Base-by-base conservation (phyloP, 2,888 invertebrate genomes). In the Automeris io region DNA sequence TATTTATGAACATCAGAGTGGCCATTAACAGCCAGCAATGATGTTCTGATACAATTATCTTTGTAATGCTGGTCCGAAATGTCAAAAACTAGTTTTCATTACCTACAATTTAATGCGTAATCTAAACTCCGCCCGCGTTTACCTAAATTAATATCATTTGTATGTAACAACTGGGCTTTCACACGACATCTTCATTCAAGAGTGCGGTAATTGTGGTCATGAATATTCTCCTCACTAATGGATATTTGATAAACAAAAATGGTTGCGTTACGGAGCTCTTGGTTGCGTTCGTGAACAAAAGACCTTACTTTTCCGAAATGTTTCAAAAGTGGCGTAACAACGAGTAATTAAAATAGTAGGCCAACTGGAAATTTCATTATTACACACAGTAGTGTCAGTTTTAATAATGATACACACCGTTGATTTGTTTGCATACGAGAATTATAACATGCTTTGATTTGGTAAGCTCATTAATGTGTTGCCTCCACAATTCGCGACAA, bases 341-440 rank as follows among this genome's bases (percentile, higher is more conserved):
- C 44, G 64, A 54, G 69, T 80, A 86, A 85, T 85, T 86, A 85
- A 81, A 85, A 80, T 81, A 67, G 78, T 81, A 80, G 80, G 78
- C 79, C 83, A 82, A 63, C 68, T 82, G 79, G 80, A 82, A 81
- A 81, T 80, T 76, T 78, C 72, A 74, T 82, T 85, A 83, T 86
- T 83, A 83, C 70, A 51, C 57, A 60, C 55, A 50, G 64, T 60
- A 59, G 69, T 67, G 71, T 70, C 69, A 66, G 66, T 65, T 71
- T 55, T 70, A 74, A n/a, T n/a, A n/a, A 76, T 69, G 68, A 70
- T 74, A 77, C 71, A 72, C 63, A 54, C 61, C 60, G 67, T 66
- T 71, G 70, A 74, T 76, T 73, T 76, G 77, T 77, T 78, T 75
- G 63, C 66, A 62, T 63, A 65, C 63, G 48, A 51, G 47, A 57